Conservation (phyloP, 37 sponge, comb jelly and placozoan genomes). For the Aplysina aerophoba region DNA sequence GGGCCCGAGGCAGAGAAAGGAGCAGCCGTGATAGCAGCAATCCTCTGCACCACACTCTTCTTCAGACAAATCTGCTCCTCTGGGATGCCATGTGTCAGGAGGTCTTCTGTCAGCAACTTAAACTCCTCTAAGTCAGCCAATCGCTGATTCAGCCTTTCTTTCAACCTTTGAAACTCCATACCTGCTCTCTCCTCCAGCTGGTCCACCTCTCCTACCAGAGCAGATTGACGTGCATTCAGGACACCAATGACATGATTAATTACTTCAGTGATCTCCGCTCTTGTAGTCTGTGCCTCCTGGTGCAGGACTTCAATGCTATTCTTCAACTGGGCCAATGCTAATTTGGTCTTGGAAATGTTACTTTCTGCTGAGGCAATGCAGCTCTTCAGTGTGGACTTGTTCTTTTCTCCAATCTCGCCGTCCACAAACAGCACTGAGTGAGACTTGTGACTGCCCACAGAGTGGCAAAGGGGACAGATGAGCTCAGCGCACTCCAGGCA, state of each 20-base stretch:
- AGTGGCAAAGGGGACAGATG: background rate
- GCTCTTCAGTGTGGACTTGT: background rate
- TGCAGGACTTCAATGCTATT: background rate
- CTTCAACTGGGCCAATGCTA: background rate
- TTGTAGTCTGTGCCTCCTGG: background rate
- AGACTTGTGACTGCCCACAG: background rate
- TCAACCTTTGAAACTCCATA: too few species aligned
- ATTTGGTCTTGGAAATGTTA: background rate
- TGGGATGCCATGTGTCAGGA: too few species aligned
- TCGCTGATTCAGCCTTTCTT: too few species aligned
- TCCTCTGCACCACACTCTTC: too few species aligned
- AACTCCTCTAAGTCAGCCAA: too few species aligned
- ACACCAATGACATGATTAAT: background rate
- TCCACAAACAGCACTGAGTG: background rate
- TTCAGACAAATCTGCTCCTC: too few species aligned
- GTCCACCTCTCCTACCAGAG: too few species aligned
- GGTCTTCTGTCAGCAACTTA: too few species aligned
- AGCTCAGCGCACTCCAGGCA: background rate
- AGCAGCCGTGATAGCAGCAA: too few species aligned
- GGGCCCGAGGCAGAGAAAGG: too few species aligned
- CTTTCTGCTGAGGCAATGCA: conserved; percentile 1
- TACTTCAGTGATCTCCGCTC: background rate
- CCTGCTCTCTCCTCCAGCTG: too few species aligned
- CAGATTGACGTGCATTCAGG: too few species aligned
- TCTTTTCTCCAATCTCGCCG: background rate